Conservation (phyloP, 2,113 vertebrate genomes). For the Grammomys dolichurus region DNA sequence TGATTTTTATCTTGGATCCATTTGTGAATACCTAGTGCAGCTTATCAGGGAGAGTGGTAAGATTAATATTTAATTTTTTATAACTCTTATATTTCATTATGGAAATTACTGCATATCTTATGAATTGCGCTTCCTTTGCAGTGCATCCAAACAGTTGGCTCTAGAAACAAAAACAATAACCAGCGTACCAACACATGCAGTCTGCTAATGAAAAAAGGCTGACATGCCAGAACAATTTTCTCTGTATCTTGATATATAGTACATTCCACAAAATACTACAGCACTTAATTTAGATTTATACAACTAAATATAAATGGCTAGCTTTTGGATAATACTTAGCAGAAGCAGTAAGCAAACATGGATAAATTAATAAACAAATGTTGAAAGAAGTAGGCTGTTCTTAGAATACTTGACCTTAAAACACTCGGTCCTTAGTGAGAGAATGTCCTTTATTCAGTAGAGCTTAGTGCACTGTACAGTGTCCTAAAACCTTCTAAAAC, state of each 20-base stretch:
- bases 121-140: slow-evolving; percentile 83
- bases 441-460: slow-evolving; percentile 89
- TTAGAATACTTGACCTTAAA: slow-evolving; percentile 86
- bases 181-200: slow-evolving; percentile 85
- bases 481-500: slow-evolving; percentile 89
- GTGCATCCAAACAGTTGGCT: slow-evolving; percentile 85
- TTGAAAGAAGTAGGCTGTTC: slow-evolving; percentile 81
- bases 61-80: slow-evolving; percentile 76
- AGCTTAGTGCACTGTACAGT: slow-evolving; percentile 89
- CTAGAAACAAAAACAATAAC: slow-evolving; percentile 62
- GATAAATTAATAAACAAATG: slow-evolving; percentile 86
- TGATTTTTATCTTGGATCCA: slow-evolving; percentile 78
- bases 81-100: slow-evolving; percentile 76
- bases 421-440: slow-evolving; percentile 87
- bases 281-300: slow-evolving; percentile 87
- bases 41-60: slow-evolving; percentile 72
- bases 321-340: slow-evolving; percentile 86
- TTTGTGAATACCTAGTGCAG: slow-evolving; percentile 76
- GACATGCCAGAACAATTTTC: slow-evolving; percentile 86
- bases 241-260: slow-evolving; percentile 86
- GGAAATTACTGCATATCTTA: slow-evolving; percentile 70
- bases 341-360: slow-evolving; percentile 88
- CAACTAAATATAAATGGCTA: slow-evolving; percentile 87
- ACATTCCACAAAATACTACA: slow-evolving; percentile 89
- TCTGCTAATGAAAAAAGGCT: slow-evolving; percentile 85